Percentiles rank a stretch among this genome's conserved stretches.
phyloP scores from a whole-genome alignment of 2,113 vertebrate species.

The Etheostoma spectabile region DNA sequence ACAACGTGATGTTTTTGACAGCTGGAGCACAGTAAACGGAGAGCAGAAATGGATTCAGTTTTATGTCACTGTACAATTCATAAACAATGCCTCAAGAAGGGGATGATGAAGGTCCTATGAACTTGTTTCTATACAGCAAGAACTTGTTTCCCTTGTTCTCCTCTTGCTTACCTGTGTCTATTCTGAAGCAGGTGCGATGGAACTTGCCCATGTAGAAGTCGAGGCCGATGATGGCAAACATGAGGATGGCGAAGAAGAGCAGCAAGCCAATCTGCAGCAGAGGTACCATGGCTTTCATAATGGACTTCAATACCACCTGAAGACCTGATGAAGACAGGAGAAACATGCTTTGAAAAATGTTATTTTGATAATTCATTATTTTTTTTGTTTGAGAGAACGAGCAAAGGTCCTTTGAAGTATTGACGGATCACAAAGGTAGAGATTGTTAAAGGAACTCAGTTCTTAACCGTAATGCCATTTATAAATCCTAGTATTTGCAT shows the following conservation, averaged over 20 bases:
- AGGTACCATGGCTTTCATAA: conserved; percentile 99
- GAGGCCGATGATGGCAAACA: conserved; percentile 98
- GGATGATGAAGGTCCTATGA: neutral
- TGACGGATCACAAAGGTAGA: neutral
- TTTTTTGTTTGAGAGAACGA: too few relatives aligned
- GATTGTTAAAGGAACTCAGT: neutral
- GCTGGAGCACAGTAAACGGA: neutral
- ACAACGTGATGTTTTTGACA: neutral
- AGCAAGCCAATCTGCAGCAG: conserved; percentile 96
- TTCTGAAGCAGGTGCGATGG: conserved; percentile 92
- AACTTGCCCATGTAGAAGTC: conserved; percentile 99
- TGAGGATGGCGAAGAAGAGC: conserved; percentile 98
- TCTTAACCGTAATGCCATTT: too few relatives aligned
- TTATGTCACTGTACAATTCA: too few relatives aligned
- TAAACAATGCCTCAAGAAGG: neutral
- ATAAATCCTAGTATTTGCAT: too few relatives aligned
- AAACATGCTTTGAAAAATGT: neutral
- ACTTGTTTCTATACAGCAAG: neutral
- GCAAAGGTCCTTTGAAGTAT: neutral
- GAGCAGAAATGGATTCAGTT: neutral
- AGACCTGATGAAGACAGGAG: conserved; percentile 83
- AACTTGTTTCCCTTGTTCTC: neutral
- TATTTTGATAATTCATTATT: neutral
- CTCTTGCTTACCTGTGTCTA: conserved; percentile 86
- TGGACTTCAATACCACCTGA: conserved; percentile 98